These are phyloP conservation scores for Plagiodera versicolora DNA, from an alignment of 2,888 invertebrate genomes.

Conservation along the genomic window DNA sequence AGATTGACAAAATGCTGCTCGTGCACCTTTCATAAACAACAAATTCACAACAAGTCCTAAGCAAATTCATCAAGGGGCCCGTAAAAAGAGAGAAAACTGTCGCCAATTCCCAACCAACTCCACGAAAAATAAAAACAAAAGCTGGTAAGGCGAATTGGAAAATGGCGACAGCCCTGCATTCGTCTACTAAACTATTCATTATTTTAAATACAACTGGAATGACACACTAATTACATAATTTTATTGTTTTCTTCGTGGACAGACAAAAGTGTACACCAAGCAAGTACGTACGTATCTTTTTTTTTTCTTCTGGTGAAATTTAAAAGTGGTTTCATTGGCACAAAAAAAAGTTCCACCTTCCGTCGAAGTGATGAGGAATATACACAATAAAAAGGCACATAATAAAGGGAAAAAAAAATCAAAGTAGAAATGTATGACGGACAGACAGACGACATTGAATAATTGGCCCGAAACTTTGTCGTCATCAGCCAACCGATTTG, in stretches of 20 bases:
- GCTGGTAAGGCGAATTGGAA: conserved; percentile 25
- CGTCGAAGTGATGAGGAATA: conserved; percentile 36
- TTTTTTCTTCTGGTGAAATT: conserved; percentile 30
- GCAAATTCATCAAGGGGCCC: conserved; percentile 39
- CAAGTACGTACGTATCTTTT: conserved; percentile 34
- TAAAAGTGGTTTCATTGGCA: conserved; percentile 41
- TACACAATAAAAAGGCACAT: conserved; percentile 45
- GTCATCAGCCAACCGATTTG: conserved; percentile 15
- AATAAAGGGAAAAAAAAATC: conserved; percentile 42
- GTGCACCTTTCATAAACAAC: conserved; percentile 40
- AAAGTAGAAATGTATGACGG: conserved; percentile 45
- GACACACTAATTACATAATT: conserved; percentile 51
- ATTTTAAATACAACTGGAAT: conserved; percentile 53
- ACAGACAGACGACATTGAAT: conserved; percentile 49
- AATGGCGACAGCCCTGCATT: conserved; percentile 43
- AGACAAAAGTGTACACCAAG: conserved; percentile 31
- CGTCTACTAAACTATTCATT: conserved; percentile 44
- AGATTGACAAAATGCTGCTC: conserved; percentile 22
- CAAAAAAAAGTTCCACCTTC: conserved; percentile 45
- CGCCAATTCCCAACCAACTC: conserved; percentile 21
- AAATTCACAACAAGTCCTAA: conserved; percentile 45
- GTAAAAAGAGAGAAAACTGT: conserved; percentile 34
- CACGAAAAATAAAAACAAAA: conserved; percentile 23
- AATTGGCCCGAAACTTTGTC: conserved; percentile 43
- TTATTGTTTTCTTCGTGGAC: conserved; percentile 52